Percentiles rank a stretch among this genome's conserved stretches.
phyloP scores from a whole-genome alignment of 2,888 invertebrate species.

The Pterobdella sp. region DNA sequence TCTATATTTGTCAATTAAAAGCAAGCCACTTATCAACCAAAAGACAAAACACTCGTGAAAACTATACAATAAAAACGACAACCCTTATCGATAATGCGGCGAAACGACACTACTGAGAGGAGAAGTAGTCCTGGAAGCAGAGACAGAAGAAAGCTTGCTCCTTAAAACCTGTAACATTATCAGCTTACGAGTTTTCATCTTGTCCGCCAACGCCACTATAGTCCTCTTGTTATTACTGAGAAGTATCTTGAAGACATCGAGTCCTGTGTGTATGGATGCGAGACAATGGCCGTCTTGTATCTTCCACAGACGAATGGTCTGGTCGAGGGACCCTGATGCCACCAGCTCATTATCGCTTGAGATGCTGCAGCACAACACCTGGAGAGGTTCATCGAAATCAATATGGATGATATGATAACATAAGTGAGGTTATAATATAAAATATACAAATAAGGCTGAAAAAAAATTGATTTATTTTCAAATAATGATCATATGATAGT shows the following conservation, averaged over 20 bases:
- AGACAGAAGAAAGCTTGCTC: conserved; percentile 32
- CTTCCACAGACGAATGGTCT: conserved; percentile 50
- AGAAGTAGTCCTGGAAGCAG: conserved; percentile 33
- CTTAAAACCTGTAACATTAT: conserved; percentile 50
- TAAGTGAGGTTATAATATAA: neutral
- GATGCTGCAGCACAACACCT: conserved; percentile 50
- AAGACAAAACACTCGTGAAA: too few relatives aligned
- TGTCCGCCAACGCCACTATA: conserved; percentile 51
- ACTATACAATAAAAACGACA: too few relatives aligned
- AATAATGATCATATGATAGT: too few relatives aligned
- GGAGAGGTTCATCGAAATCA: too few relatives aligned
- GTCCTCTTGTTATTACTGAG: conserved; percentile 50
- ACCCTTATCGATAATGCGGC: too few relatives aligned
- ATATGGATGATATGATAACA: too few relatives aligned
- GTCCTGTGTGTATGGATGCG: conserved; percentile 48
- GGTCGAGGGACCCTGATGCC: conserved; percentile 49
- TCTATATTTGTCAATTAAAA: too few relatives aligned
- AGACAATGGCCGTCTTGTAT: conserved; percentile 46
- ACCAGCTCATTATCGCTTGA: conserved; percentile 49
- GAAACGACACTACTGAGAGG: conserved; percentile 16
- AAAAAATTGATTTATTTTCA: neutral
- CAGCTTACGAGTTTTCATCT: conserved; percentile 48
- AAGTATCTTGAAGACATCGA: conserved; percentile 49
- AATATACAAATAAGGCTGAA: neutral
- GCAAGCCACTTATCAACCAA: too few relatives aligned